Percentiles rank a stretch among this genome's conserved stretches.
These are phyloP conservation scores for Eleginops maclovinus DNA, from an alignment of 2,113 vertebrate genomes.

Conservation along the genomic window DNA sequence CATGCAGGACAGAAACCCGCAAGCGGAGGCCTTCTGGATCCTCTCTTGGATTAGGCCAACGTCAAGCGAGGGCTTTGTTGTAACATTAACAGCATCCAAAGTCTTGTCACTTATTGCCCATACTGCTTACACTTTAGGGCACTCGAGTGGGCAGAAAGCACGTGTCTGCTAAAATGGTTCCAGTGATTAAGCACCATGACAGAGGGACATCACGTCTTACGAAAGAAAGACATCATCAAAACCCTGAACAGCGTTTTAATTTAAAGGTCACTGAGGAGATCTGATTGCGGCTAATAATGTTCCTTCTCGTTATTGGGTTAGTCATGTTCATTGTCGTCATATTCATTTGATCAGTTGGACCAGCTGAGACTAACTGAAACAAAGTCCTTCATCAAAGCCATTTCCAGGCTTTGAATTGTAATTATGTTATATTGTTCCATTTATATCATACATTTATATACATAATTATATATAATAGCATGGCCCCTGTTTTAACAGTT, in stretches of 20 bases:
- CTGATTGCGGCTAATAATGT: background rate
- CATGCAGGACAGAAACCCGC: constrained; percentile 25
- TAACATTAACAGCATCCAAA: constrained; percentile 30
- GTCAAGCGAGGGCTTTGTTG: constrained; percentile 50
- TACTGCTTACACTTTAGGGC: constrained; percentile 5
- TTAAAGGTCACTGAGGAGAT: constrained; percentile 24
- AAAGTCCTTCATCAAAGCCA: background rate
- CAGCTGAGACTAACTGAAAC: background rate
- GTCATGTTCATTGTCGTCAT: constrained; percentile 16
- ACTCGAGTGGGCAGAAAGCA: constrained; percentile 3
- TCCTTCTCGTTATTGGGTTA: constrained; percentile 5
- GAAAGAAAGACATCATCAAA: constrained; percentile 20
- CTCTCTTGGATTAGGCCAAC: constrained; percentile 48
- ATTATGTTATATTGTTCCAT: background rate
- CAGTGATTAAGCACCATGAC: constrained; percentile 5
- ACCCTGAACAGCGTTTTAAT: background rate
- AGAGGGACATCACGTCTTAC: constrained; percentile 13
- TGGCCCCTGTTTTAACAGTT: background rate
- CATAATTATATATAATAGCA: too few relatives aligned
- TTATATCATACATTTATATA: too few relatives aligned
- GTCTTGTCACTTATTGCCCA: constrained; percentile 18
- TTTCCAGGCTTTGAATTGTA: background rate
- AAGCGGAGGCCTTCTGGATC: constrained; percentile 69
- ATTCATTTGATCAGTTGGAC: background rate
- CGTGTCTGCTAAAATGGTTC: constrained; percentile 3